phyloP scores from a whole-genome alignment of 2,888 invertebrate genomes.

The Gnatocerus cornutus region DNA sequence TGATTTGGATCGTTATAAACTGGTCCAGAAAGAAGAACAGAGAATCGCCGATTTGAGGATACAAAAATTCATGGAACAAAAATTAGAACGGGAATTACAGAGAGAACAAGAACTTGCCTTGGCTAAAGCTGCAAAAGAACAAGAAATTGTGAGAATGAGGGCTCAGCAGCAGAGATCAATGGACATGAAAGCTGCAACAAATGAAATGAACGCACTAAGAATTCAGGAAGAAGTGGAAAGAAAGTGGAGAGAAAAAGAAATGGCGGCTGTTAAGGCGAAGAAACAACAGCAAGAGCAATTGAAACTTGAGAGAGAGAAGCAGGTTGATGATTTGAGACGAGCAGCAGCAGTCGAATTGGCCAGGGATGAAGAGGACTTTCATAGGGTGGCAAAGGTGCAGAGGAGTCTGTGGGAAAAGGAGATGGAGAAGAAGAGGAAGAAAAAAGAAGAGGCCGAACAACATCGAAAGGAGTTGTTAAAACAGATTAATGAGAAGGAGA shows the following conservation, averaged over 20 bases:
- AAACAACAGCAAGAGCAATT: slow-evolving; percentile 73
- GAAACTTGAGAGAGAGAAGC: slow-evolving; percentile 70
- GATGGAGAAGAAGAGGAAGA: slow-evolving; percentile 68
- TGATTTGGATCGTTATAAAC: slow-evolving; percentile 76
- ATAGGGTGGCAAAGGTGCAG: slow-evolving; percentile 72
- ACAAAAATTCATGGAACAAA: slow-evolving; percentile 77
- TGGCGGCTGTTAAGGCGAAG: slow-evolving; percentile 75
- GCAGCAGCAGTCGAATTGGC: slow-evolving; percentile 80
- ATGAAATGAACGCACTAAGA: slow-evolving; percentile 73
- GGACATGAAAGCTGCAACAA: slow-evolving; percentile 71
- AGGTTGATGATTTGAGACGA: slow-evolving; percentile 74
- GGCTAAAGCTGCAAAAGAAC: slow-evolving; percentile 76
- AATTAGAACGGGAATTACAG: slow-evolving; percentile 76
- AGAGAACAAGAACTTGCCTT: slow-evolving; percentile 73
- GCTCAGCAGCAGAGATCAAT: slow-evolving; percentile 73
- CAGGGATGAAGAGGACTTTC: slow-evolving; percentile 73
- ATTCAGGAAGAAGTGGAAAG: slow-evolving; percentile 77
- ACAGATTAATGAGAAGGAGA: slow-evolving; percentile 82
- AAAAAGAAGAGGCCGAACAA: slow-evolving; percentile 70
- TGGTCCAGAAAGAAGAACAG: slow-evolving; percentile 79
- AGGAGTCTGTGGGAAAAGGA: slow-evolving; percentile 67
- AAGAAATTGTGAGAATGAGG: slow-evolving; percentile 74
- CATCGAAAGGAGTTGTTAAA: slow-evolving; percentile 79
- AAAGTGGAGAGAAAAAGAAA: slow-evolving; percentile 80
- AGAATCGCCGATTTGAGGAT: slow-evolving; percentile 78